Evolutionary conservation across 2,888 invertebrate genomes (phyloP).

Genomic region (Eueremaeus valkanovi): DNA sequence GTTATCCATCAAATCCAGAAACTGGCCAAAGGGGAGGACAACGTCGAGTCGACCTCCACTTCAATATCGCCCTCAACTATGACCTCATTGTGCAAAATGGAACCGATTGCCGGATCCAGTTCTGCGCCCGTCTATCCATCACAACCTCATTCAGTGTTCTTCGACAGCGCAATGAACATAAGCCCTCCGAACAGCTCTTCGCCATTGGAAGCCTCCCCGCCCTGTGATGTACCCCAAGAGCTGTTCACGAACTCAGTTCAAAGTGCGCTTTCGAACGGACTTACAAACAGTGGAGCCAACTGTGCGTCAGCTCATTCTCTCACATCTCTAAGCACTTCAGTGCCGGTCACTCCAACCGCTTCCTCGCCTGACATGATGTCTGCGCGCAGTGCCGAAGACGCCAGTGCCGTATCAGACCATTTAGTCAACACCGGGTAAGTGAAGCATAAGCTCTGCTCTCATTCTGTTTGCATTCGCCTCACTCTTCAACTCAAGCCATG

Average conservation of each 20-base stretch:
- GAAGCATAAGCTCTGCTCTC: background rate
- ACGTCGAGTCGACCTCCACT: slow-evolving; percentile 52
- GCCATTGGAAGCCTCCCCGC: slow-evolving; percentile 28
- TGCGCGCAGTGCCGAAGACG: slow-evolving; percentile 22
- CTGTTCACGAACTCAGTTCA: slow-evolving; percentile 10
- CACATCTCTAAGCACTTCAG: slow-evolving; percentile 38
- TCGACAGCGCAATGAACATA: slow-evolving; percentile 22
- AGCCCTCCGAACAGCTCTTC: slow-evolving; percentile 24
- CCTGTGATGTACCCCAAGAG: slow-evolving; percentile 19
- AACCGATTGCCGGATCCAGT: background rate
- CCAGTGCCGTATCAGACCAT: background rate
- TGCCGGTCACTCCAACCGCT: slow-evolving; percentile 35
- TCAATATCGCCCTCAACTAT: slow-evolving; percentile 16
- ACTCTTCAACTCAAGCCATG: background rate
- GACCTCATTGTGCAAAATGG: slow-evolving; percentile 9
- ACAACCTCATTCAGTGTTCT: background rate
- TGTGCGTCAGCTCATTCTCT: slow-evolving; percentile 38
- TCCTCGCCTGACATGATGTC: slow-evolving; percentile 38
- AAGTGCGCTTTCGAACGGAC: slow-evolving; percentile 9
- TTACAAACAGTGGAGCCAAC: background rate
- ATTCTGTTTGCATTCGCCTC: too few relatives aligned
- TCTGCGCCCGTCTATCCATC: slow-evolving; percentile 1
- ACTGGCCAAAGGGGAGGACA: slow-evolving; percentile 64
- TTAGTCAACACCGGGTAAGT: slow-evolving; percentile 21
- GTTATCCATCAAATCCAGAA: slow-evolving; percentile 85